phyloP scores from a whole-genome alignment of 1,140 invertebrate genomes.

The Phymorhynchus buccinoides region DNA sequence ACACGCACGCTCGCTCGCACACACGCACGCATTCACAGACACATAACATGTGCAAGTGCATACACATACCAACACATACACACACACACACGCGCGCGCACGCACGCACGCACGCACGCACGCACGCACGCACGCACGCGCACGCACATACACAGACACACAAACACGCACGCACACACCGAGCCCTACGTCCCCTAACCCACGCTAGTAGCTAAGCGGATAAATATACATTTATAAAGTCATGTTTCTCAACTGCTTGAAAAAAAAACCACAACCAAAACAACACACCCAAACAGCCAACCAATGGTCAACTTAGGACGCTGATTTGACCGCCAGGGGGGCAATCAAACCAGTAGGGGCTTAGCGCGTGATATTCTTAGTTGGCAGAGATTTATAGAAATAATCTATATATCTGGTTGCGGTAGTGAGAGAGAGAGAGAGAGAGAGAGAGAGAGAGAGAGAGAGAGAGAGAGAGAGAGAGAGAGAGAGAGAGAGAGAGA shows the following conservation, averaged over 20 bases:
- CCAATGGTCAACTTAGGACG: too few species aligned
- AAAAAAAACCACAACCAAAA: background rate
- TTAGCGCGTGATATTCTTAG: too few species aligned
- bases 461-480: background rate
- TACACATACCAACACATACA: background rate
- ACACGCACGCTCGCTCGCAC: background rate
- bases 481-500: background rate
- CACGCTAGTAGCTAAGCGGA: background rate
- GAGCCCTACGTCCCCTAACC: background rate
- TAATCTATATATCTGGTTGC: too few species aligned
- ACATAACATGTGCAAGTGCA: background rate
- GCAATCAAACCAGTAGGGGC: too few species aligned
- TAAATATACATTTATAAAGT: background rate
- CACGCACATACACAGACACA: background rate
- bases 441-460: background rate
- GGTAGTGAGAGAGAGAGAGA: too few species aligned
- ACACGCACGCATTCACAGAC: background rate
- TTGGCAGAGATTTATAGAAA: too few species aligned
- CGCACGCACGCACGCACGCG: constrained; percentile 8
- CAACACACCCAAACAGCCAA: constrained; percentile 7
- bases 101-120: constrained; percentile 9
- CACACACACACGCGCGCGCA: background rate
- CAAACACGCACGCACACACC: background rate
- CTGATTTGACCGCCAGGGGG: too few species aligned
- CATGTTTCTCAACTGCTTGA: background rate